Percentiles rank a stretch among this genome's conserved stretches.
These are phyloP conservation scores for Sminthopsis crassicaudata DNA, from an alignment of 2,113 vertebrate genomes.

Conservation along the genomic window DNA sequence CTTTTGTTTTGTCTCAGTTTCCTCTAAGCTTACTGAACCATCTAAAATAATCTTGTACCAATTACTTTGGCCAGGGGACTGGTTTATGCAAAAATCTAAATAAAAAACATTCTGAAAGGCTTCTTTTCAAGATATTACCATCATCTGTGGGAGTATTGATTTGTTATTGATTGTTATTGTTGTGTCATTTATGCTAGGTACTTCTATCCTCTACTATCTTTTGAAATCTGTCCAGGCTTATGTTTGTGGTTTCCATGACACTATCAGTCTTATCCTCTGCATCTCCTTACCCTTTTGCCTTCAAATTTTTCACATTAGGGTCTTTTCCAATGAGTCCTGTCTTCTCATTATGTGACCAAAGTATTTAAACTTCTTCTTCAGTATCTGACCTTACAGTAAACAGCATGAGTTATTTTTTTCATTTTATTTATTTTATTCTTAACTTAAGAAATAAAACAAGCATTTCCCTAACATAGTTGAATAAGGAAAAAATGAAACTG, in stretches of 20 bases:
- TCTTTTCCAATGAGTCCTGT: no score
- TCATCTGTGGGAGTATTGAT: neutral
- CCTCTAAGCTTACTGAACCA: neutral
- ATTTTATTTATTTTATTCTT: no score
- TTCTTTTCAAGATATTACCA: neutral
- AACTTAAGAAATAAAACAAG: no score
- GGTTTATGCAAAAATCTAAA: neutral
- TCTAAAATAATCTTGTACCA: neutral
- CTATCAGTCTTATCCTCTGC: neutral
- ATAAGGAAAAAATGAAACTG: no score
- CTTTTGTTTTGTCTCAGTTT: neutral
- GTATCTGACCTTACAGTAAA: no score
- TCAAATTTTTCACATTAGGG: no score
- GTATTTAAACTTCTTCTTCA: no score
- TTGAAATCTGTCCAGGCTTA: neutral
- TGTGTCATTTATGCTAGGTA: neutral
- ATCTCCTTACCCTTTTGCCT: no score
- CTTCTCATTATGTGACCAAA: no score
- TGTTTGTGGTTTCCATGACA: neutral
- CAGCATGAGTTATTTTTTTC: no score
- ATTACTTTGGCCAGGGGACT: neutral
- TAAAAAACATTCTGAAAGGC: neutral
- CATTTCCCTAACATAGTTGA: no score
- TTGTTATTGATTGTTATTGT: neutral
- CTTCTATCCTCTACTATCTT: neutral